These are phyloP conservation scores for Collichthys lucidus DNA, from an alignment of 2,113 vertebrate genomes.

Conservation along the genomic window DNA sequence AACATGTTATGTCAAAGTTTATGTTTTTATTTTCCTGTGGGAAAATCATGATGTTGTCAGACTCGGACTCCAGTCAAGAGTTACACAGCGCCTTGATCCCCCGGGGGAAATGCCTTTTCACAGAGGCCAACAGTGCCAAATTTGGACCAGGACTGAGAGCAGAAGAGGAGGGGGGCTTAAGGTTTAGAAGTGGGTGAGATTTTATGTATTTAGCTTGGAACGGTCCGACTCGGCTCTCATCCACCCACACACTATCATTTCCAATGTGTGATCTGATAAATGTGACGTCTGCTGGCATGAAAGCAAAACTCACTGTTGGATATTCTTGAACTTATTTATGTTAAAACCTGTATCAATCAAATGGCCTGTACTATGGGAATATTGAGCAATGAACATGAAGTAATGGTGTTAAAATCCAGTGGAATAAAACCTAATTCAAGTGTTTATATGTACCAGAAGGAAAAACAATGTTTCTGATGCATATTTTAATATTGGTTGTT, in stretches of 20 bases:
- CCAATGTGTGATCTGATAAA: slow-evolving; percentile 27
- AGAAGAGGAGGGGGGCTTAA: slow-evolving; percentile 1
- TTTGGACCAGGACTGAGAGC: slow-evolving; percentile 82
- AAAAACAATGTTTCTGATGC: not conserved
- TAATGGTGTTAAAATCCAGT: not conserved
- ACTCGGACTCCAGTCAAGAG: slow-evolving; percentile 74
- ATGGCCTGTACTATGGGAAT: not conserved
- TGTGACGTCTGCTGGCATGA: slow-evolving; percentile 26
- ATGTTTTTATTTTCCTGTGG: slow-evolving; percentile 87
- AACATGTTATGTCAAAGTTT: slow-evolving; percentile 78
- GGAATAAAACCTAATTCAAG: not conserved
- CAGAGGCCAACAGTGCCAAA: slow-evolving; percentile 89
- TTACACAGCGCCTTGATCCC: slow-evolving; percentile 71
- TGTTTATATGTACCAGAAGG: not conserved
- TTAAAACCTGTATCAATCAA: not conserved
- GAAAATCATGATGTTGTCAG: slow-evolving; percentile 90
- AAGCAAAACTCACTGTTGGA: not conserved
- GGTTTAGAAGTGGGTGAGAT: slow-evolving; percentile 13
- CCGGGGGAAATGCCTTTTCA: slow-evolving; percentile 85
- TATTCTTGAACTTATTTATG: not conserved
- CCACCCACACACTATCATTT: slow-evolving; percentile 15
- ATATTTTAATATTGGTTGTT: not conserved
- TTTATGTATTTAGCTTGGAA: slow-evolving; percentile 53
- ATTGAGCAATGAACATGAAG: not conserved
- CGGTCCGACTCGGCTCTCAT: not conserved